These are phyloP conservation scores for Caenorhabditis latens DNA, from an alignment of 1,140 invertebrate genomes.

Conservation along the genomic window DNA sequence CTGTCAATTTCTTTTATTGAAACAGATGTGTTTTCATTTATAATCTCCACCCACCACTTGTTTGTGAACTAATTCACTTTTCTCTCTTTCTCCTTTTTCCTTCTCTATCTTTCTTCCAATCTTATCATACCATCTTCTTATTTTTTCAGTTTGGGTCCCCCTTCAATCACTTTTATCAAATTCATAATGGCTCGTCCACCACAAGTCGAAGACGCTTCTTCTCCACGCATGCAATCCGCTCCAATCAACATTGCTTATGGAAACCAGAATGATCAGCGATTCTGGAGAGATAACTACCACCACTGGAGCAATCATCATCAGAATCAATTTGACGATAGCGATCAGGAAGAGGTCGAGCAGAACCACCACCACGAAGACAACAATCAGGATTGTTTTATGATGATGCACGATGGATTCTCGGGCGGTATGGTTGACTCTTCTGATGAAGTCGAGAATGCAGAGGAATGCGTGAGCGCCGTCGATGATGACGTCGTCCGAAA, in stretches of 20 bases:
- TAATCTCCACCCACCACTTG: no score
- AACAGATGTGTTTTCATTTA: no score
- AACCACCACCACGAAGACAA: neutral
- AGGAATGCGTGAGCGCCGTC: neutral
- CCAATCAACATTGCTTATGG: conserved; percentile 39
- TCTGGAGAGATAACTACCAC: conserved; percentile 11
- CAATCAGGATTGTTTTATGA: neutral
- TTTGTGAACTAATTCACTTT: neutral
- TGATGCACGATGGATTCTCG: conserved; percentile 17
- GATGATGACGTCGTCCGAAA: neutral
- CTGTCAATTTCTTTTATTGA: no score
- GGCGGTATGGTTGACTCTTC: neutral
- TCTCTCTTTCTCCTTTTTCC: neutral
- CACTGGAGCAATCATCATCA: neutral
- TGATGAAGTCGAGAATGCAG: neutral
- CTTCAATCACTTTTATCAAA: neutral
- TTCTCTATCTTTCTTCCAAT: neutral
- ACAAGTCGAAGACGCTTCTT: neutral
- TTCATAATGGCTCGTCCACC: conserved; percentile 28
- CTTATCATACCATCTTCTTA: neutral
- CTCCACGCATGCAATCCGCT: conserved; percentile 26
- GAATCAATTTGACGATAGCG: neutral
- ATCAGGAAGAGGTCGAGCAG: neutral
- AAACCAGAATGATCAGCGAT: neutral
- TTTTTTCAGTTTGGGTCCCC: conserved; percentile 15